These are phyloP conservation scores for Paralvinella palmiformis DNA, from an alignment of 1,140 invertebrate species.

Conservation along the genomic window DNA sequence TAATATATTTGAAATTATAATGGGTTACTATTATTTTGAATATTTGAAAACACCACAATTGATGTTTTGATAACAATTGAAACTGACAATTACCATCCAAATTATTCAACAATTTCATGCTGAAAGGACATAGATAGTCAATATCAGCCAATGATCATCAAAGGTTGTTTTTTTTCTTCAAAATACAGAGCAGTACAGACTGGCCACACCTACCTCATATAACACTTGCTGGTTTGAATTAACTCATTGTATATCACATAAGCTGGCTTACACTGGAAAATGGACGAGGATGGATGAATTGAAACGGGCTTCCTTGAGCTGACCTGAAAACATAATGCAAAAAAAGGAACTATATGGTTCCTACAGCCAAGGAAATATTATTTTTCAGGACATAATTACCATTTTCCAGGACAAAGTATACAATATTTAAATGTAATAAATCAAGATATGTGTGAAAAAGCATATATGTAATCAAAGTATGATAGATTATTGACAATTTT, in stretches of 20 bases:
- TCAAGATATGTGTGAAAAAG: background rate
- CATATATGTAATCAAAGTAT: background rate
- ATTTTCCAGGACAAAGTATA: constrained; percentile 19
- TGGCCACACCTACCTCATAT: constrained; percentile 57
- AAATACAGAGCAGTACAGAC: constrained; percentile 3
- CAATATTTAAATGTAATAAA: background rate
- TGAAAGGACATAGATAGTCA: background rate
- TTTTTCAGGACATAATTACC: background rate
- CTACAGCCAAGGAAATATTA: constrained; percentile 21
- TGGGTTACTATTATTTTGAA: background rate
- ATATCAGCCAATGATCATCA: background rate
- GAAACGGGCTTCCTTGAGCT: constrained; percentile 61
- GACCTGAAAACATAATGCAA: constrained; percentile 52
- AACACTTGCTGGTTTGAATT: constrained; percentile 75
- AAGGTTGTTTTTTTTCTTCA: background rate
- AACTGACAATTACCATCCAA: background rate
- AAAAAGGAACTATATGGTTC: background rate
- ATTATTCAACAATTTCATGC: background rate
- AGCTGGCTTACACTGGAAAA: constrained; percentile 67
- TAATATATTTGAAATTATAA: no score
- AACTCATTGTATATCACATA: constrained; percentile 86
- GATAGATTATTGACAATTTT: no score
- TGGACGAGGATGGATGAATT: constrained; percentile 77
- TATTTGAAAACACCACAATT: background rate
- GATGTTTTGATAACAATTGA: background rate